Base-by-base conservation (phyloP, 1,140 invertebrate genomes). In the Tetragonula clypearis region DNA sequence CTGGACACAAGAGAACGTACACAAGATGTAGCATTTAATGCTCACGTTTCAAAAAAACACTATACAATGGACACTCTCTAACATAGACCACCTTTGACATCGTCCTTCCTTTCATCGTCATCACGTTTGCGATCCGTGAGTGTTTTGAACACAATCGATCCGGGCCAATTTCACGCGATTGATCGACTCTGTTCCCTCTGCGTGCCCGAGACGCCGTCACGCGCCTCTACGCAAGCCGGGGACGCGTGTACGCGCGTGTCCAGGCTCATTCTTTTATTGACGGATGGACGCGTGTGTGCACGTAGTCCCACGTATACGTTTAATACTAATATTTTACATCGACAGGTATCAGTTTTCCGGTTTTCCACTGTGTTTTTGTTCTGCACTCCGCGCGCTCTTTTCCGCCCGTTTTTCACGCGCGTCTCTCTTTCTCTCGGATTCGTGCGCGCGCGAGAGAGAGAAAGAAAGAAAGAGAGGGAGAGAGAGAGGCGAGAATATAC, bases 1-100 rank as follows among this genome's bases (percentile, higher is more conserved):
- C 26, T 41, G 62, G 86, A 91, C 92, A 93, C 92, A 89, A 79
- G 82, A 90, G 85, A 91, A 88, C 92, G 84, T 96, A 96, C 95
- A 96, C 95, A 96, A 96, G 95, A 96, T 96, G 95, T 95, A 95
- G 95, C 95, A 96, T 96, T 96, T 96, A 96, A 96, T 96, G 95
- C 95, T 96, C 94, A 96, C 95, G 95, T 96, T 96, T 96, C 95
- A 96, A 96, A 96, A 79, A 96, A 96, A 96, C 95, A 96, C 95
- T 96, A 96, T 95, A 96, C 95, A 96, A 95, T 95, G 95, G 95
- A 96, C 95, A 94, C 93, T 94, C 92, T 94, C 94, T 95, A 95
- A 95, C 93, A 94, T 93, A 94, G 93, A 95, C 93, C 93, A 94
- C 91, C 93, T 92, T 90, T 93, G 93, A 93, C 92, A 93, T 92